These are phyloP conservation scores for Regulus satrapa DNA, from an alignment of 2,113 vertebrate genomes.

Conservation along the genomic window DNA sequence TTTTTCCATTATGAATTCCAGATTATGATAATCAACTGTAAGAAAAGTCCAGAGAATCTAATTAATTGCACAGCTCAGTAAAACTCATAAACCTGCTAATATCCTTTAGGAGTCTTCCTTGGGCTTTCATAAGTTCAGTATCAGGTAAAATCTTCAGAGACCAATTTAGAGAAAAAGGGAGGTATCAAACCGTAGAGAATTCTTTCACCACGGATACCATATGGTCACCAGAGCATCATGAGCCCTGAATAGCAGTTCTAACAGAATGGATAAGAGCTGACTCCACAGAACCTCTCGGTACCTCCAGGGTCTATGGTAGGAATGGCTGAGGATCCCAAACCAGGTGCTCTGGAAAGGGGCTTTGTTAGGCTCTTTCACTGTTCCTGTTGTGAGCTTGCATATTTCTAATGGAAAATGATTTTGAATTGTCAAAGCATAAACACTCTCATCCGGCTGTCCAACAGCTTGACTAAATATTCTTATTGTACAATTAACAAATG, in stretches of 20 bases:
- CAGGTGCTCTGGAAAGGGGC: background rate
- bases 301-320: background rate
- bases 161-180: background rate
- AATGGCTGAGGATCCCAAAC: background rate
- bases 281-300: background rate
- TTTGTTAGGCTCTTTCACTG: background rate
- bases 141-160: background rate
- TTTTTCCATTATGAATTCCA: background rate
- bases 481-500: background rate
- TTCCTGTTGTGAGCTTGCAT: background rate
- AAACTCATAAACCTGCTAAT: background rate
- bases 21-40: background rate
- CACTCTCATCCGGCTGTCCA: background rate
- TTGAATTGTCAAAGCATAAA: background rate
- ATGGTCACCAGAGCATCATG: background rate
- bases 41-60: background rate
- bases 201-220: background rate
- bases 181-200: background rate
- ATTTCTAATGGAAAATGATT: background rate
- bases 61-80: background rate
- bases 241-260: background rate
- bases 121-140: background rate
- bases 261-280: background rate
- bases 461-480: background rate
- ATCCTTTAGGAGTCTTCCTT: background rate